Base-by-base conservation (phyloP, 1,140 invertebrate species). In the Aphaenogaster rudis region DNA sequence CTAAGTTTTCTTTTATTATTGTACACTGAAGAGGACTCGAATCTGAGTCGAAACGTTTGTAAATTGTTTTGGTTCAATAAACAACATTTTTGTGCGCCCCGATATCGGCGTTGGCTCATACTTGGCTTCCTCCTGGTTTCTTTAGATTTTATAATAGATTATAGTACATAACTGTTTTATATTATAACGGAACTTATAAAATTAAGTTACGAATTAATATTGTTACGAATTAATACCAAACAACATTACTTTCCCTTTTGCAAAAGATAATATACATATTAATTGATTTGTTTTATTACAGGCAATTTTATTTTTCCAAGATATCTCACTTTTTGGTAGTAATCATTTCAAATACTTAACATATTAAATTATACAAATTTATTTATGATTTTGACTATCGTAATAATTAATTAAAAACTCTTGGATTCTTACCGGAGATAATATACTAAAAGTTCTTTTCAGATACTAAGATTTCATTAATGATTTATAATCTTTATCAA, bases 171-270 rank as follows among this genome's bases (percentile, higher is more conserved):
- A 42, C 8, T 80, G 36, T 21, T 45, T 64, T 36, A 8, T 45
- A 50, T 64, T 11, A 39, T 11, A 39, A 50, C 5, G 8, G 3
- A 45, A 0, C 5, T 80, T 67, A 17, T n/a, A 17, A 67, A 67
- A 80, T 3, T 54, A 21, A 21, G 5, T 15, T 42, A 54, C 39
- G 3, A 52, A 61, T 63, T 8, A 33, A 78, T 45, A 50, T 21
- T 0, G 5, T 15, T 42, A 54, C 39, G 3, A 52, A 61, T 63
- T 8, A 33, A 78, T 45, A 50, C 4, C 13, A 45, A 52, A 72
- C 61, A 72, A 72, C 45, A 77, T 61, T 17, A 28, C n/a, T 21
- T 48, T 57, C 63, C 11, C 28, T 28, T 59, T 66, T 42, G 17
- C 21, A 6, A 33, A 54, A 8, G 5, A 15, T 1, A 63, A 63